Evolutionary conservation across 2,797 vertebrate species (phyloP).

Genomic region (Mormyrops attenuatus): DNA sequence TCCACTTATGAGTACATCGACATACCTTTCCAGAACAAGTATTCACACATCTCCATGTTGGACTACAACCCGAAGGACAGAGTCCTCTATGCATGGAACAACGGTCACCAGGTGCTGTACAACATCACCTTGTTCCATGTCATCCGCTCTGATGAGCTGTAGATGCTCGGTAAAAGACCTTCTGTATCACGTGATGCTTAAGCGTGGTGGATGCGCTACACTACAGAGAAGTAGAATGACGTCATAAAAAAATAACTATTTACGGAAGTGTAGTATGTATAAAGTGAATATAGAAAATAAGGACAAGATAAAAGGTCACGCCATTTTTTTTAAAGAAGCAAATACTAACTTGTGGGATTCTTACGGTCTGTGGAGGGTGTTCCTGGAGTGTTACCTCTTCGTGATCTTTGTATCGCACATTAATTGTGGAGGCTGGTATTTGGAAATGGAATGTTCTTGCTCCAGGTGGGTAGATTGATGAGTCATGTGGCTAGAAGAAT

Average conservation of each 20-base stretch:
- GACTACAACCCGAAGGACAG: constrained; percentile 95
- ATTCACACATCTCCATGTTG: constrained; percentile 93
- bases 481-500: constrained; percentile 58
- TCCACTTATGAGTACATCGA: constrained; percentile 97
- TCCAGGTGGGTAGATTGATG: constrained; percentile 43
- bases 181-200: constrained; percentile 28
- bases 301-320: constrained; percentile 39
- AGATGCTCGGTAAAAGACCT: constrained; percentile 40
- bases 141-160: constrained; percentile 76
- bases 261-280: constrained; percentile 35
- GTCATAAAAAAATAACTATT: constrained; percentile 15
- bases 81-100: constrained; percentile 93
- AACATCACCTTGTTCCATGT: constrained; percentile 86
- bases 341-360: constrained; percentile 15
- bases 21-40: constrained; percentile 91
- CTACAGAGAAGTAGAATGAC: constrained; percentile 13
- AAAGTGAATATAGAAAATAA: constrained; percentile 42
- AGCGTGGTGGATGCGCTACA: constrained; percentile 23
- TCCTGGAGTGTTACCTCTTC: constrained; percentile 19
- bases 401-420: constrained; percentile 35
- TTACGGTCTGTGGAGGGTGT: constrained; percentile 16
- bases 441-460: constrained; percentile 25
- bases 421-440: constrained; percentile 37
- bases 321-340: constrained; percentile 21
- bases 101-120: constrained; percentile 91